phyloP scores from a whole-genome alignment of 1,140 invertebrate species.

The Camponotus pennsylvanicus region DNA sequence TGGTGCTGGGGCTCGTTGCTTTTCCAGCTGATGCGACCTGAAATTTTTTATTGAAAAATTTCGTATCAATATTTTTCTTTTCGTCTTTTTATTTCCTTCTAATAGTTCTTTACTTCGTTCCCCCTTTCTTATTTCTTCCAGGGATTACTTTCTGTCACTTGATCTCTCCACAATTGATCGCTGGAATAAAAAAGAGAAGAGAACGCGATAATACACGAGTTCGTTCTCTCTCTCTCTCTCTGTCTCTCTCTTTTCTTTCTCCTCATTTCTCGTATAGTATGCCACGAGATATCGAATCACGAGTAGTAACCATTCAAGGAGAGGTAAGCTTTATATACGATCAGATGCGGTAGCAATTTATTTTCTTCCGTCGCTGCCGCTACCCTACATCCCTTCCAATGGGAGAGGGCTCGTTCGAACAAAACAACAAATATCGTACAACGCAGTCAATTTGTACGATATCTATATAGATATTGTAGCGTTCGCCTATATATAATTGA shows the following conservation, averaged over 20 bases:
- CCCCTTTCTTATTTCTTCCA: no score
- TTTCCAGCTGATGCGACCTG: not conserved
- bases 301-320: slow-evolving; percentile 76
- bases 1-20: not conserved
- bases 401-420: not conserved
- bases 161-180: slow-evolving; percentile 29
- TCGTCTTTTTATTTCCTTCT: not conserved
- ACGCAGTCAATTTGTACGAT: not conserved
- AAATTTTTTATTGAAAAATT: not conserved
- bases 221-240: not conserved
- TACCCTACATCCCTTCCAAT: slow-evolving; percentile 47
- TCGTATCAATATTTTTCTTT: not conserved
- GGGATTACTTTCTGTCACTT: slow-evolving; percentile 9
- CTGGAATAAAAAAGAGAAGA: not conserved
- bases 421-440: slow-evolving; percentile 6
- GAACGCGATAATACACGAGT: not conserved
- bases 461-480: not conserved
- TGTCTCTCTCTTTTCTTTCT: not conserved
- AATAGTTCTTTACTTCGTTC: not conserved
- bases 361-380: slow-evolving; percentile 52
- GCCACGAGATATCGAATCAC: slow-evolving; percentile 68
- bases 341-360: slow-evolving; percentile 67
- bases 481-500: not conserved
- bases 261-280: slow-evolving; percentile 51
- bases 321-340: slow-evolving; percentile 75